A percentile compares a stretch with the other conserved stretches of the same genome.
phyloP scores from a whole-genome alignment of 2,888 invertebrate genomes.

The Onchidella celtica region DNA sequence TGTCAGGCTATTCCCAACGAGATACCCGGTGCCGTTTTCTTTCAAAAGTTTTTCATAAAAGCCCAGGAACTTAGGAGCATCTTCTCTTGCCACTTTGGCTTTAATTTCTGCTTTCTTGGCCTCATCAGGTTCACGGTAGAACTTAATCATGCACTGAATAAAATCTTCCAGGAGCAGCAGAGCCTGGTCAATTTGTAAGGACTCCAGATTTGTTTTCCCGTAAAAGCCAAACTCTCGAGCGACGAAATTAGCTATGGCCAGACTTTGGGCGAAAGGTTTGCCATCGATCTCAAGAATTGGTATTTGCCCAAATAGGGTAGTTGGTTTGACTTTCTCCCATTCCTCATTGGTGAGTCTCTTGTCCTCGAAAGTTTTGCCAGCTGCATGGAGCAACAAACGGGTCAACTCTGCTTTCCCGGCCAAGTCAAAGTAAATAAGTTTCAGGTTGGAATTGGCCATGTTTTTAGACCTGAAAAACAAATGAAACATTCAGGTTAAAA shows the following conservation, averaged over 20 bases:
- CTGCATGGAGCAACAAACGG: not conserved
- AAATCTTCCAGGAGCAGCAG: conserved; percentile 50
- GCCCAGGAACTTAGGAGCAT: conserved; percentile 15
- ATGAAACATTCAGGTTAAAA: no score
- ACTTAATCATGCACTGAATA: not conserved
- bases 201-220: conserved; percentile 51
- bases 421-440: conserved; percentile 12
- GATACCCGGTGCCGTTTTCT: not conserved
- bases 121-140: not conserved
- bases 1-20: not conserved
- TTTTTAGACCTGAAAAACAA: no score
- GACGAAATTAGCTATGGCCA: conserved; percentile 40
- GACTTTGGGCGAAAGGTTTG: conserved; percentile 30
- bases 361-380: conserved; percentile 33
- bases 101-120: conserved; percentile 11
- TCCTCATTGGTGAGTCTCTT: conserved; percentile 1
- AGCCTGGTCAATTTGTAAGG: conserved; percentile 51
- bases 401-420: conserved; percentile 18
- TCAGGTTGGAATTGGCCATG: conserved; percentile 29
- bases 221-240: conserved; percentile 48
- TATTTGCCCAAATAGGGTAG: conserved; percentile 27
- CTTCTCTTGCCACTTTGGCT: not conserved
- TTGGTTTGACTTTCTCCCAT: conserved; percentile 32
- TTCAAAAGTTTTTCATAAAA: conserved; percentile 17
- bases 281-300: conserved; percentile 47